Conservation (phyloP, 1,140 invertebrate genomes). For the Eurosta solidaginis region DNA sequence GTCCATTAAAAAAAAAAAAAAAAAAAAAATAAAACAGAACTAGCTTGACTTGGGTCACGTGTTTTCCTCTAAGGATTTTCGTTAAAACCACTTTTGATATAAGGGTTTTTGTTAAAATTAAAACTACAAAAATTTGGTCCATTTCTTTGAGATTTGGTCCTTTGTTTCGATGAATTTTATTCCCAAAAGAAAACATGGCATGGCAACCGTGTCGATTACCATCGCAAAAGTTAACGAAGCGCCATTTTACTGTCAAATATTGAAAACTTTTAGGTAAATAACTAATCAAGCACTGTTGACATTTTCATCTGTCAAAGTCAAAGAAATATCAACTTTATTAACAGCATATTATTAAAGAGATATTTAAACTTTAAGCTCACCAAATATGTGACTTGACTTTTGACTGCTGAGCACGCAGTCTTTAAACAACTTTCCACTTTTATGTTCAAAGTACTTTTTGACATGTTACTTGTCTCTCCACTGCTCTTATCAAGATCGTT, state of each 20-base stretch:
- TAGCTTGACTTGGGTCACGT: too few species aligned
- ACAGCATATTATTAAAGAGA: conserved; percentile 5
- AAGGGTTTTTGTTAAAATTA: too few species aligned
- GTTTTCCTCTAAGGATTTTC: too few species aligned
- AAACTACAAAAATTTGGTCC: too few species aligned
- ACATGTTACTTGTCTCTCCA: background rate
- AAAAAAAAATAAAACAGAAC: too few species aligned
- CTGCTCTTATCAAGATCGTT: conserved; percentile 31
- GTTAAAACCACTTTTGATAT: too few species aligned
- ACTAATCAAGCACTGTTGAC: conserved; percentile 4
- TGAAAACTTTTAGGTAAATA: background rate
- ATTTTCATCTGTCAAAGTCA: background rate
- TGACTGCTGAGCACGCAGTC: background rate
- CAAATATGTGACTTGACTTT: background rate
- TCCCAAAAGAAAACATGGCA: too few species aligned
- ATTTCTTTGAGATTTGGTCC: too few species aligned
- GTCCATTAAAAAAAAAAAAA: too few species aligned
- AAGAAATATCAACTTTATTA: background rate
- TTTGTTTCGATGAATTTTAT: too few species aligned
- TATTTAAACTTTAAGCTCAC: background rate
- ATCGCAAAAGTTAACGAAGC: background rate
- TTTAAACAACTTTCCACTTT: background rate
- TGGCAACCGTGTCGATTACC: too few species aligned
- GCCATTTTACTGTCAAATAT: background rate
- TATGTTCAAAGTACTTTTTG: background rate